A percentile compares a stretch with the other conserved stretches of the same genome.
phyloP scores from a whole-genome alignment of 2,113 vertebrate species.

The Xerus inauris region DNA sequence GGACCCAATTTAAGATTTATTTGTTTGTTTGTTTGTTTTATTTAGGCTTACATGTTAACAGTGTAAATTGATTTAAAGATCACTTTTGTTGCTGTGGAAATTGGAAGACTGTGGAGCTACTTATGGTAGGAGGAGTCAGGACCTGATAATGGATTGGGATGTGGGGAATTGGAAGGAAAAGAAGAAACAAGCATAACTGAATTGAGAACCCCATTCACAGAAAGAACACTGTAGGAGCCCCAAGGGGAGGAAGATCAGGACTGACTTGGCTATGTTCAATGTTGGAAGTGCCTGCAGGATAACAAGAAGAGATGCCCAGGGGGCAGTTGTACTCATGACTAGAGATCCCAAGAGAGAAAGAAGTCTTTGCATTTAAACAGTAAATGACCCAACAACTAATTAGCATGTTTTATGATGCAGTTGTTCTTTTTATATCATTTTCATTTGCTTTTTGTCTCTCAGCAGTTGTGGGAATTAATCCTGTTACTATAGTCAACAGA shows the following conservation, averaged over 20 bases:
- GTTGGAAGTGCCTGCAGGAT: neutral
- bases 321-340: neutral
- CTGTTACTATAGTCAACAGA: neutral
- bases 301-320: neutral
- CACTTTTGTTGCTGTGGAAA: neutral
- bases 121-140: neutral
- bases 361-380: neutral
- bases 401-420: neutral
- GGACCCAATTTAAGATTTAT: neutral
- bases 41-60: too few relatives aligned
- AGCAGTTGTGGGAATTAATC: conserved; percentile 14
- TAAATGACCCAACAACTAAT: neutral
- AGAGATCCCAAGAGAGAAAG: neutral
- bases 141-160: neutral
- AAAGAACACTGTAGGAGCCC: neutral
- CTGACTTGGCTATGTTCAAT: neutral
- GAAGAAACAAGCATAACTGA: neutral
- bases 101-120: neutral
- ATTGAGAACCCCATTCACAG: neutral
- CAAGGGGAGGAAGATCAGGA: neutral
- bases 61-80: too few relatives aligned
- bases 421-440: neutral
- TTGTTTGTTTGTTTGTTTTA: too few relatives aligned
- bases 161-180: neutral
- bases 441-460: conserved; percentile 40